Conservation (phyloP, 2,797 vertebrate genomes). For the Allobates femoralis region DNA sequence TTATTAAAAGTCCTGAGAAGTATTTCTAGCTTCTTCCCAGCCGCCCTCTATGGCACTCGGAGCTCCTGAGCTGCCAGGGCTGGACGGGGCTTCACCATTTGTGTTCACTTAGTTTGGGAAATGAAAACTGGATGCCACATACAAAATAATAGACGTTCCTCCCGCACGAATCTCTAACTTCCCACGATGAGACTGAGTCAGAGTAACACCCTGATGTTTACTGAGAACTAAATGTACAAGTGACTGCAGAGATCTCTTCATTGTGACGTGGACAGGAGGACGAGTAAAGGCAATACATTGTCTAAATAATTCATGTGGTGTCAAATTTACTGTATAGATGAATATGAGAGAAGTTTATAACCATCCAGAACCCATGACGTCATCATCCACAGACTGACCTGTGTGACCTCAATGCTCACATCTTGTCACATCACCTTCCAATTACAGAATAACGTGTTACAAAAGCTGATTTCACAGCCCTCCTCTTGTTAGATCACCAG, state of each 20-base stretch:
- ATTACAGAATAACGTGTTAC: too few relatives aligned
- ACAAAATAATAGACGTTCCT: background rate
- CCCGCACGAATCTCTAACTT: background rate
- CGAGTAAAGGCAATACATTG: background rate
- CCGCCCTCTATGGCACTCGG: background rate
- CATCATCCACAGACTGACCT: too few relatives aligned
- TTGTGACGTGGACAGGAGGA: background rate
- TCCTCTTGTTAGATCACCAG: too few relatives aligned
- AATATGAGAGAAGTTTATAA: background rate
- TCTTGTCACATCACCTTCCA: too few relatives aligned
- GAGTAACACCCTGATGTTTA: background rate
- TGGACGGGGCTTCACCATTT: background rate
- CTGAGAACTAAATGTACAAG: background rate
- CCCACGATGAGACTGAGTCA: background rate
- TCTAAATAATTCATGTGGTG: too few relatives aligned
- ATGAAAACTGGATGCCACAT: background rate
- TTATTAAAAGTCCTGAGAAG: background rate
- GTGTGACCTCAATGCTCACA: too few relatives aligned
- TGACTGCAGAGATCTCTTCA: background rate
- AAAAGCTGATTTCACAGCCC: too few relatives aligned
- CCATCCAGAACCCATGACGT: too few relatives aligned
- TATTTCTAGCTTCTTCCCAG: background rate
- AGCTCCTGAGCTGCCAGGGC: background rate
- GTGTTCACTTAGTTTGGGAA: constrained; percentile 24
- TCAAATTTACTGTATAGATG: background rate